Conservation (phyloP, 2,113 vertebrate genomes). For the Peromyscus maniculatus region DNA sequence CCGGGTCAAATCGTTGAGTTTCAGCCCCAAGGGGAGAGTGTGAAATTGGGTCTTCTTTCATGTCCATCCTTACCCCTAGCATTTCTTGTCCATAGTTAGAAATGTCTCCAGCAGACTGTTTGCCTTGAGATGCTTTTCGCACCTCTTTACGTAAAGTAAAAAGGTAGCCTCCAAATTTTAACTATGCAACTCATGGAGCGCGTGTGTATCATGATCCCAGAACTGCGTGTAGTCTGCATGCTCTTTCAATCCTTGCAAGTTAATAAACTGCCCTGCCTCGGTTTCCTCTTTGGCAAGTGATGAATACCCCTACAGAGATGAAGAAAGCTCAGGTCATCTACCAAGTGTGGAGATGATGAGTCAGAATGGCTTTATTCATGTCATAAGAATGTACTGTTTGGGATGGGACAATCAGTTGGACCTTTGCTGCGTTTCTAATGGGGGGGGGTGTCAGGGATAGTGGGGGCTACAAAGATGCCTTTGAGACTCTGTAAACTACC, state of each 20-base stretch:
- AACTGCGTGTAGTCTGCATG: neutral
- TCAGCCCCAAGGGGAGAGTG: neutral
- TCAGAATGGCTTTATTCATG: constrained; percentile 51
- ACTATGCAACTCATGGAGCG: neutral
- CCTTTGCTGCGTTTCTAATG: constrained; percentile 14
- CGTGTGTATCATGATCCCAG: neutral
- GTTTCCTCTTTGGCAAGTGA: constrained; percentile 60
- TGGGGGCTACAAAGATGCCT: neutral
- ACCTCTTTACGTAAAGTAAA: constrained; percentile 33
- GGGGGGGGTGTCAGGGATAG: neutral
- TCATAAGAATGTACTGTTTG: constrained; percentile 68
- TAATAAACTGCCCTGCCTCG: constrained; percentile 48
- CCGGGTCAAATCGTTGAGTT: constrained; percentile 35
- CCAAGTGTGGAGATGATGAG: constrained; percentile 55
- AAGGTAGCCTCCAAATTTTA: neutral
- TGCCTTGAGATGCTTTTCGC: neutral
- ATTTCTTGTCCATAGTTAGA: constrained; percentile 32
- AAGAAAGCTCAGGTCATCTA: constrained; percentile 38
- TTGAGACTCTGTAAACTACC: neutral
- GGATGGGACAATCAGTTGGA: constrained; percentile 23
- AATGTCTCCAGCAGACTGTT: neutral
- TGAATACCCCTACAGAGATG: neutral
- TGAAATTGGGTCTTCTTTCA: neutral
- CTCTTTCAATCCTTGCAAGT: neutral
- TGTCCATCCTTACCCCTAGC: neutral